phyloP scores from a whole-genome alignment of 2,113 vertebrate species.

The Gymnorhina tibicen region DNA sequence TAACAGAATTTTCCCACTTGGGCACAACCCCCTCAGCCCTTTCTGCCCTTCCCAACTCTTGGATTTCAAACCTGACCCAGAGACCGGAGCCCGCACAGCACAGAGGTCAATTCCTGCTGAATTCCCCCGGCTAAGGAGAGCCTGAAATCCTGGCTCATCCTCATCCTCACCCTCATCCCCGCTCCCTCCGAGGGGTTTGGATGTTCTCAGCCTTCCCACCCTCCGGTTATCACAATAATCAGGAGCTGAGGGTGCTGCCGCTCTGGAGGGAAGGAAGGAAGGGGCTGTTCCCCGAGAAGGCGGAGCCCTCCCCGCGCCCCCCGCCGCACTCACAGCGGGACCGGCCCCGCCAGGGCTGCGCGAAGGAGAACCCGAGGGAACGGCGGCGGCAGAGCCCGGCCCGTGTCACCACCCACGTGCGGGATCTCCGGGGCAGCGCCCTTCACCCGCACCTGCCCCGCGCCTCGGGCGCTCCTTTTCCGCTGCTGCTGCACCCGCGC shows the following conservation, averaged over 20 bases:
- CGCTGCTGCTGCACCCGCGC: neutral
- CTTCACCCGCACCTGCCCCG: neutral
- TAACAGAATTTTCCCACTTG: fast-evolving
- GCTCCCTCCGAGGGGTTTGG: fast-evolving
- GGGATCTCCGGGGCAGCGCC: neutral
- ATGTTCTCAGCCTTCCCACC: neutral
- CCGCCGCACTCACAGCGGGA: neutral
- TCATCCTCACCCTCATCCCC: neutral
- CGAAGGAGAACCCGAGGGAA: neutral
- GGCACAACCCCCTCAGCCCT: neutral
- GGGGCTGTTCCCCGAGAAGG: fast-evolving
- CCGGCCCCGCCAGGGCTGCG: fast-evolving
- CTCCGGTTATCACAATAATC: fast-evolving
- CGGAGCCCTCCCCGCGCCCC: neutral
- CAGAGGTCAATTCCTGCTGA: fast-evolving
- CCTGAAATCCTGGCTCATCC: neutral
- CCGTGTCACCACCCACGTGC: neutral
- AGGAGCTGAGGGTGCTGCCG: neutral
- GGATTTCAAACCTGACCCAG: neutral
- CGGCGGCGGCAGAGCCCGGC: neutral
- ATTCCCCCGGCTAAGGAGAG: fast-evolving
- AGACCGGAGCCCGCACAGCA: neutral
- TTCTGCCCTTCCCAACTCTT: fast-evolving
- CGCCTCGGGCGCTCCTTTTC: neutral
- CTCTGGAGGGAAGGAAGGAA: fast-evolving